These are phyloP conservation scores for Bruchidius siliquastri DNA, from an alignment of 2,888 invertebrate species.

Conservation along the genomic window DNA sequence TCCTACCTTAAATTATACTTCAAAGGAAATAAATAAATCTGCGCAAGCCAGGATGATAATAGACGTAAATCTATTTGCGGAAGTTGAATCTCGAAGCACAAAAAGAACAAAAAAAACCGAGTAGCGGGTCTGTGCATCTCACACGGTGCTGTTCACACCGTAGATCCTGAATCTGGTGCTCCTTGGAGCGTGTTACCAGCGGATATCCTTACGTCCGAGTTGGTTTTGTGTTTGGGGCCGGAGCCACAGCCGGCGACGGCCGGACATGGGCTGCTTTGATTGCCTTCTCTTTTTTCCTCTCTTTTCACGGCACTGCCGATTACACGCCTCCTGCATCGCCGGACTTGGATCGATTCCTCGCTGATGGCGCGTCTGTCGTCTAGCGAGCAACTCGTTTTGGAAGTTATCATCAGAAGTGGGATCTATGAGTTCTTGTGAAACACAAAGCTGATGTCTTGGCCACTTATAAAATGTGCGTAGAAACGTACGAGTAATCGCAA, in stretches of 20 bases:
- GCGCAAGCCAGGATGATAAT: too few relatives aligned
- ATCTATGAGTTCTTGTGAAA: background rate
- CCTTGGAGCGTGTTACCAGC: constrained; percentile 47
- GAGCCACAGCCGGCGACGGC: background rate
- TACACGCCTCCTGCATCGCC: background rate
- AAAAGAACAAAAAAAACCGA: background rate
- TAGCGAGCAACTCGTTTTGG: background rate
- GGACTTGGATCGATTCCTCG: background rate
- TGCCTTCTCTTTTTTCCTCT: background rate
- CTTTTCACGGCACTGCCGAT: background rate
- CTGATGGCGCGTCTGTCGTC: background rate
- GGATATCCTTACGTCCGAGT: constrained; percentile 44
- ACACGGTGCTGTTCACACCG: constrained; percentile 34
- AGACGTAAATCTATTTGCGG: background rate
- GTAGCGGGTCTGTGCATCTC: constrained; percentile 1
- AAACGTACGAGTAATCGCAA: too few relatives aligned
- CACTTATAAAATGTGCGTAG: too few relatives aligned
- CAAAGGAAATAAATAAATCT: too few relatives aligned
- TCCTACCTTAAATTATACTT: too few relatives aligned
- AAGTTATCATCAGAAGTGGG: background rate
- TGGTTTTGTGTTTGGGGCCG: background rate
- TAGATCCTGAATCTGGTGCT: constrained; percentile 44
- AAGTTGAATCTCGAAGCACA: background rate
- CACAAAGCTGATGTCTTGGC: too few relatives aligned
- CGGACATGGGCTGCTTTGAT: background rate